A percentile compares a stretch with the other conserved stretches of the same genome.
Conservation (phyloP, 2,113 vertebrate genomes). For the Triplophysa dalaica region DNA sequence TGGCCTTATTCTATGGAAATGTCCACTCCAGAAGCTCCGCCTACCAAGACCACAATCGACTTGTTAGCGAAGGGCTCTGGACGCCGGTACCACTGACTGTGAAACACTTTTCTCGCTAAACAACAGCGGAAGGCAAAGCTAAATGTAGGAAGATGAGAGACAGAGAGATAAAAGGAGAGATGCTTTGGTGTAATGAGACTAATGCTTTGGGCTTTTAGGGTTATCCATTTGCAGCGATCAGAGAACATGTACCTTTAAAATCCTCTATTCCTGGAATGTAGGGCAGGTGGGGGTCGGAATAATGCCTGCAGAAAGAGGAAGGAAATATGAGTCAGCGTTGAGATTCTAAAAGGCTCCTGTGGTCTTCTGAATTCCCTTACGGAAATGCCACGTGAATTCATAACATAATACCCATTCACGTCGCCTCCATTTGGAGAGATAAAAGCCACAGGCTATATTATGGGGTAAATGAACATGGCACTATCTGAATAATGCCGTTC, state of each 20-base stretch:
- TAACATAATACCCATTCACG: conserved; percentile 43
- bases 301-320: conserved; percentile 70
- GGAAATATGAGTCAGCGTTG: conserved; percentile 40
- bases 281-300: conserved; percentile 74
- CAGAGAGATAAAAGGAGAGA: conserved; percentile 23
- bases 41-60: conserved; percentile 75
- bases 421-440: conserved; percentile 22
- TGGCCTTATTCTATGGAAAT: conserved; percentile 73
- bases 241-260: conserved; percentile 72
- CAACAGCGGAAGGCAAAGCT: background rate
- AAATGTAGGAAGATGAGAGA: background rate
- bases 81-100: conserved; percentile 75
- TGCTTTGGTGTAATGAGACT: conserved; percentile 31
- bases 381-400: conserved; percentile 41
- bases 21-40: conserved; percentile 77
- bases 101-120: conserved; percentile 69
- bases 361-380: conserved; percentile 49
- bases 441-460: conserved; percentile 19
- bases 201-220: conserved; percentile 44
- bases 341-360: conserved; percentile 27
- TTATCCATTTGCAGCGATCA: conserved; percentile 46
- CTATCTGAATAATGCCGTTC: conserved; percentile 22
- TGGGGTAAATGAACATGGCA: conserved; percentile 28
- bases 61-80: conserved; percentile 72
- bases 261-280: conserved; percentile 72